Evolutionary conservation across 2,797 vertebrate genomes (phyloP).

Genomic region (Craterocephalus amniculus): DNA sequence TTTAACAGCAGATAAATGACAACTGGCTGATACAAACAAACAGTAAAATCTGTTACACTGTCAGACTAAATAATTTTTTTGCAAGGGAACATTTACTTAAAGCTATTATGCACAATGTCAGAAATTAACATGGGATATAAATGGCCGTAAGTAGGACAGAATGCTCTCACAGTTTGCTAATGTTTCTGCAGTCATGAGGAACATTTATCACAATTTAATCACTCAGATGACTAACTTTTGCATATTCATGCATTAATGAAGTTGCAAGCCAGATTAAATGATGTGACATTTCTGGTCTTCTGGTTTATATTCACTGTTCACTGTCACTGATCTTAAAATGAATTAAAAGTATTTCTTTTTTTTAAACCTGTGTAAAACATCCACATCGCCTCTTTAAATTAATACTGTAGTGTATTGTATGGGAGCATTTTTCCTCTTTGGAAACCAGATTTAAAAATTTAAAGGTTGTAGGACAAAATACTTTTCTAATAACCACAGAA

Average conservation of each 20-base stretch:
- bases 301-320: slow-evolving; percentile 1
- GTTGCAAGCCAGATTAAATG: neutral
- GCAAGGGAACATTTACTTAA: no score
- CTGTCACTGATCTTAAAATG: neutral
- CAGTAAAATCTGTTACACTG: no score
- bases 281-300: slow-evolving; percentile 2
- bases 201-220: neutral
- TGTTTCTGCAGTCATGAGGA: neutral
- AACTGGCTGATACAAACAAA: no score
- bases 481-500: neutral
- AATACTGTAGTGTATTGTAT: neutral
- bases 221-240: neutral
- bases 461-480: neutral
- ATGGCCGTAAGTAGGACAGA: neutral
- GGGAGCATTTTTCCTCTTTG: neutral
- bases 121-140: neutral
- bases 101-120: no score
- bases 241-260: neutral
- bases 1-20: no score
- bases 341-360: neutral
- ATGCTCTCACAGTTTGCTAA: neutral
- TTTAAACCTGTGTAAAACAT: neutral
- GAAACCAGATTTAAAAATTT: neutral
- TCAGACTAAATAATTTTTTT: no score
- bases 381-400: neutral